A percentile compares a stretch with the other conserved stretches of the same genome.
These are phyloP conservation scores for Elysia crispata DNA, from an alignment of 2,888 invertebrate genomes.

Conservation along the genomic window DNA sequence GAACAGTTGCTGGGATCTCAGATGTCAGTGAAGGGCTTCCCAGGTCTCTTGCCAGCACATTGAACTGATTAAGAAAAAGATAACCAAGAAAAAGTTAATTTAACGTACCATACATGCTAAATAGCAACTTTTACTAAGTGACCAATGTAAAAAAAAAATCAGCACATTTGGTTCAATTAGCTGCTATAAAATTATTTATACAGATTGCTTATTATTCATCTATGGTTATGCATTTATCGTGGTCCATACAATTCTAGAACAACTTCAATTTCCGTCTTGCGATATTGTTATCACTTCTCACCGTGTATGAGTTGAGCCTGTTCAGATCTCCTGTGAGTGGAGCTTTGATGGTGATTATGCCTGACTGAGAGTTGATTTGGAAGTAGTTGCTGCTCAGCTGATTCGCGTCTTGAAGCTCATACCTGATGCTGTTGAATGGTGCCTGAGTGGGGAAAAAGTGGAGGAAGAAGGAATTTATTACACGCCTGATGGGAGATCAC, in stretches of 20 bases:
- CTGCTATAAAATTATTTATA: no score
- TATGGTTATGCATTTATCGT: no score
- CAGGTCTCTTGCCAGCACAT: constrained; percentile 87
- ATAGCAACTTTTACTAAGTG: no score
- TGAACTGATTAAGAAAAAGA: constrained; percentile 76
- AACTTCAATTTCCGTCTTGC: not conserved
- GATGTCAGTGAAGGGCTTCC: constrained; percentile 92
- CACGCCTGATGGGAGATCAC: no score
- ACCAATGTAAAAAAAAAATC: no score
- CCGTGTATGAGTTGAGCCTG: constrained; percentile 45
- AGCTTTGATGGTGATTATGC: constrained; percentile 59
- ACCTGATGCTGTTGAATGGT: constrained; percentile 64
- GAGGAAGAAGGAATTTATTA: no score
- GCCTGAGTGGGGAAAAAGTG: constrained; percentile 52
- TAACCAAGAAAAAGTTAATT: no score
- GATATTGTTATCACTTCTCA: constrained; percentile 12
- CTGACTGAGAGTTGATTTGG: constrained; percentile 57
- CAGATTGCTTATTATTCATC: no score
- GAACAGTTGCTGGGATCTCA: constrained; percentile 81
- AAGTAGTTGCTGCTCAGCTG: constrained; percentile 62
- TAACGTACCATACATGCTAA: no score
- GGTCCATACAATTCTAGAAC: no score
- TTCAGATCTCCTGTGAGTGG: constrained; percentile 61
- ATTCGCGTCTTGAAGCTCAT: constrained; percentile 56
- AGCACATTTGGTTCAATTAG: no score